These are phyloP conservation scores for Sylvietta virens DNA, from an alignment of 2,113 vertebrate genomes.

Conservation along the genomic window DNA sequence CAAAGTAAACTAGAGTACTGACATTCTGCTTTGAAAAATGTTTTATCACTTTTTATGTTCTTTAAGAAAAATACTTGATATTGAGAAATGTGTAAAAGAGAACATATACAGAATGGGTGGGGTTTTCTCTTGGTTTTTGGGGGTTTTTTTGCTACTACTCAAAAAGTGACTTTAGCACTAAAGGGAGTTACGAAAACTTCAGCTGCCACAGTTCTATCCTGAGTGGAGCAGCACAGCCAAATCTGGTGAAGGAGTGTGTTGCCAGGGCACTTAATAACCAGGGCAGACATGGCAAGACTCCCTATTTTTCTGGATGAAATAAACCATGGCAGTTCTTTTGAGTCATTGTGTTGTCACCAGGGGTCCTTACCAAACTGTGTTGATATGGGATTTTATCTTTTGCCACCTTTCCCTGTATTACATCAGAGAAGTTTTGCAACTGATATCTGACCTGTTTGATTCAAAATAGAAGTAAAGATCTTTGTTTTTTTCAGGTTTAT, in stretches of 20 bases:
- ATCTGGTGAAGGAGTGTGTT: not conserved
- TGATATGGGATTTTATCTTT: not conserved
- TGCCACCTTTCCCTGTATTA: constrained; percentile 6
- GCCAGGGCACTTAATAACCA: not conserved
- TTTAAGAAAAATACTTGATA: not conserved
- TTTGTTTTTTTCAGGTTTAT: not conserved
- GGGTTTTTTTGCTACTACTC: not conserved
- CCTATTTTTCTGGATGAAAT: not conserved
- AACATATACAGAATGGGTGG: not conserved
- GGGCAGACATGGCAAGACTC: not conserved
- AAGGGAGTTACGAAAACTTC: not conserved
- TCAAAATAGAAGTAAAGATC: not conserved
- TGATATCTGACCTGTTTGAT: not conserved
- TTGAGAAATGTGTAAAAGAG: not conserved
- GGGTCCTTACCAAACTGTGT: not conserved
- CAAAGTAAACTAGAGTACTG: not conserved
- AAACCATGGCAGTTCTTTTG: not conserved
- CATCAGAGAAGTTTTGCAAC: not conserved
- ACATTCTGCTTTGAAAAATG: not conserved
- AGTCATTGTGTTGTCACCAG: not conserved
- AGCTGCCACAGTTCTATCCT: not conserved
- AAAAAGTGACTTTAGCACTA: not conserved
- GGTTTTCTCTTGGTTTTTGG: not conserved
- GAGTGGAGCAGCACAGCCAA: not conserved
- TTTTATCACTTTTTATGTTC: not conserved